These are phyloP conservation scores for Hydropsyche tenuis DNA, from an alignment of 1,140 invertebrate species.

Conservation along the genomic window DNA sequence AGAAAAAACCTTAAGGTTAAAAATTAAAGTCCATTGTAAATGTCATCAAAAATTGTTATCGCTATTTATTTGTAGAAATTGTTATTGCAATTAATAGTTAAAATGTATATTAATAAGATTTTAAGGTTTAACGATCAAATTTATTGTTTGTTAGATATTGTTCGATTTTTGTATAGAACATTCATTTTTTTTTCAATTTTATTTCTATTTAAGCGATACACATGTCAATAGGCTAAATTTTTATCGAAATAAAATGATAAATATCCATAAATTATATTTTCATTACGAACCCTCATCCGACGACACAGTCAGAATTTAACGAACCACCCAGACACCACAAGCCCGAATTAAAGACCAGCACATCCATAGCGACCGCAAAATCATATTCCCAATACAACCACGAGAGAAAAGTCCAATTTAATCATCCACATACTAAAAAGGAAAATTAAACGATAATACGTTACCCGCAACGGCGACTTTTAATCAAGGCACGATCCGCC, in stretches of 20 bases:
- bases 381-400: no score
- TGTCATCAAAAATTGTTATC: slow-evolving; percentile 36
- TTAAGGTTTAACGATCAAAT: slow-evolving; percentile 26
- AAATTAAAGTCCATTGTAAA: slow-evolving; percentile 37
- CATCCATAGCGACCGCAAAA: no score
- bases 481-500: slow-evolving; percentile 32
- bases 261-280: background rate
- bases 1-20: slow-evolving; percentile 10
- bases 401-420: no score
- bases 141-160: slow-evolving; percentile 37
- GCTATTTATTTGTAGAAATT: slow-evolving; percentile 41
- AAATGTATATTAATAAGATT: slow-evolving; percentile 32
- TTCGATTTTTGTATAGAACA: slow-evolving; percentile 30
- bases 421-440: no score
- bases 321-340: no score
- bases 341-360: no score
- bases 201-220: slow-evolving; percentile 26
- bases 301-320: no score
- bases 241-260: slow-evolving; percentile 34
- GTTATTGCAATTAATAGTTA: slow-evolving; percentile 34
- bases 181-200: slow-evolving; percentile 24
- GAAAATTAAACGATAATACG: no score
- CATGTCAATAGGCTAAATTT: slow-evolving; percentile 33
- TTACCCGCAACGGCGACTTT: slow-evolving; percentile 20
- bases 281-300: no score